Evolutionary conservation across 2,797 vertebrate genomes (phyloP).

Genomic region (Rhinophrynus dorsalis): DNA sequence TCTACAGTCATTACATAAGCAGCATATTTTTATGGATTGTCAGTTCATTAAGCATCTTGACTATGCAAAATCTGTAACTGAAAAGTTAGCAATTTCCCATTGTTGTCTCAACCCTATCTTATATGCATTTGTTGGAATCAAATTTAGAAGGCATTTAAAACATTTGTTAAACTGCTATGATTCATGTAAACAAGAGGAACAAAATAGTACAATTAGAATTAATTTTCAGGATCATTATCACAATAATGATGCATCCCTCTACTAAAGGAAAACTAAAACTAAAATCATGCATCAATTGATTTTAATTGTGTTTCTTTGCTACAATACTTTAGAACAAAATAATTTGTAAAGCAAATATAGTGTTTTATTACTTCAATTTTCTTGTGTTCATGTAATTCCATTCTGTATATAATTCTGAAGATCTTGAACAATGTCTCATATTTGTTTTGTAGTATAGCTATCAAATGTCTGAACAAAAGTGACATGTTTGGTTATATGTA

Average conservation of each 20-base stretch:
- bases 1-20: slow-evolving; percentile 63
- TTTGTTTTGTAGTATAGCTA: too few species aligned
- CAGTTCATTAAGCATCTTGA: slow-evolving; percentile 41
- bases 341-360: too few species aligned
- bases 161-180: slow-evolving; percentile 1
- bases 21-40: slow-evolving; percentile 56
- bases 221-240: slow-evolving; percentile 8
- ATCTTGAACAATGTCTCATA: too few species aligned
- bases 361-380: too few species aligned
- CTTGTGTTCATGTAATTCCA: too few species aligned
- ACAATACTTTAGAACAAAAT: too few species aligned
- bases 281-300: too few species aligned
- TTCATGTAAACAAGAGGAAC: neutral
- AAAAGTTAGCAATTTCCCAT: slow-evolving; percentile 83
- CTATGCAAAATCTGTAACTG: slow-evolving; percentile 69
- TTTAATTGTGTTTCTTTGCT: too few species aligned
- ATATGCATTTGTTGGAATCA: slow-evolving; percentile 88
- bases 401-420: too few species aligned
- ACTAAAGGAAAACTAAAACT: slow-evolving; percentile 3
- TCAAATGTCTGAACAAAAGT: too few species aligned
- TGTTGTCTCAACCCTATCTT: slow-evolving; percentile 92
- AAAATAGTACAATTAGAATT: neutral
- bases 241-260: slow-evolving; percentile 15
- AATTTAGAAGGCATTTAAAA: slow-evolving; percentile 83
- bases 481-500: too few species aligned